phyloP scores from a whole-genome alignment of 2,797 vertebrate species.

The Clarias platycephalus region DNA sequence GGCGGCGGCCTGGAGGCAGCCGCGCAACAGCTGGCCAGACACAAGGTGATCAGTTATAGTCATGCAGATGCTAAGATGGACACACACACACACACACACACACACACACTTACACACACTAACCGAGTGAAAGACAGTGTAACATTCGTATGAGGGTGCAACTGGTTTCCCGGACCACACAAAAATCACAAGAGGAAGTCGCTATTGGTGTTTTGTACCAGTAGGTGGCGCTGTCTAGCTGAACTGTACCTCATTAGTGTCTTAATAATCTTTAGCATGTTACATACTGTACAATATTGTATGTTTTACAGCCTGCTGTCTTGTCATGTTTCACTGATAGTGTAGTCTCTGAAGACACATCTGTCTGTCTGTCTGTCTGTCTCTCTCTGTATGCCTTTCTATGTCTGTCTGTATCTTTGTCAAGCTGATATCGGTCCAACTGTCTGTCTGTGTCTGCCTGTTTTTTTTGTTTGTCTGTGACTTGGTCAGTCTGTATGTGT shows the following conservation, averaged over 20 bases:
- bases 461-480: background rate
- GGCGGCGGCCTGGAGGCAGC: constrained; percentile 83
- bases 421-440: too few species aligned
- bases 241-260: background rate
- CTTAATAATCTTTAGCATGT: background rate
- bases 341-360: background rate
- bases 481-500: background rate
- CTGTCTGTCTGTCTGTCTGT: too few species aligned
- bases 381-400: too few species aligned
- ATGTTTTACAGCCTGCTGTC: background rate
- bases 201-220: background rate
- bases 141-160: background rate
- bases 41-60: constrained; percentile 82
- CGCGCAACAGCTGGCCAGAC: constrained; percentile 90
- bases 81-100: constrained; percentile 15
- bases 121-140: background rate
- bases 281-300: too few species aligned
- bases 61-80: background rate
- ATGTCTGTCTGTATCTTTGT: background rate
- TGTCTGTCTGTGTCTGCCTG: background rate
- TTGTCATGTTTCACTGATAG: background rate
- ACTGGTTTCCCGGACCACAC: background rate
- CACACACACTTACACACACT: constrained; percentile 31
- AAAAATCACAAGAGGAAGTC: background rate
- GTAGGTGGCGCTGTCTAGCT: background rate